Percentiles rank a stretch among this genome's conserved stretches.
phyloP scores from a whole-genome alignment of 1,140 invertebrate genomes.

The Drosophila athabasca region DNA sequence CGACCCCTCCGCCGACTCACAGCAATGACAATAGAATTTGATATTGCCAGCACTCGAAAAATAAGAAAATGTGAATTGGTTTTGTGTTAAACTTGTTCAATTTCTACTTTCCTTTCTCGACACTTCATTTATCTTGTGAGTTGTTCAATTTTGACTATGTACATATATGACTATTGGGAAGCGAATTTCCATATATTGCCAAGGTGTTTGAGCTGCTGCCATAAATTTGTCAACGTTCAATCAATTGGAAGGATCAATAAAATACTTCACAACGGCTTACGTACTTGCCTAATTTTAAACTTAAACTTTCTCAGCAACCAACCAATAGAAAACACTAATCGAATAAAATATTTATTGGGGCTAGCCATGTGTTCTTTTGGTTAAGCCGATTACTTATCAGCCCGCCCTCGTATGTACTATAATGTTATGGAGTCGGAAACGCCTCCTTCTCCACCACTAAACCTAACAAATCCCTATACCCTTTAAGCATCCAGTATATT shows the following conservation, averaged over 20 bases:
- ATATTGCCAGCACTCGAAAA: conserved; percentile 53
- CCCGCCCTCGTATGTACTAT: too few species aligned
- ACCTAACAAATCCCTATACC: too few species aligned
- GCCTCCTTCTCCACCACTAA: too few species aligned
- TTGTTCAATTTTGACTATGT: conserved; percentile 44
- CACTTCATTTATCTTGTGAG: conserved; percentile 69
- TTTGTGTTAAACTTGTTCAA: conserved; percentile 44
- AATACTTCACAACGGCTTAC: background rate
- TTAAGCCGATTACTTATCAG: too few species aligned
- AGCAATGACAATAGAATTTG: conserved; percentile 73
- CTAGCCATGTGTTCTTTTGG: too few species aligned
- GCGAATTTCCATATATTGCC: conserved; percentile 39
- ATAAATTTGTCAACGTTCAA: conserved; percentile 48
- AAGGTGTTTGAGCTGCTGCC: conserved; percentile 29
- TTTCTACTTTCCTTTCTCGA: conserved; percentile 33
- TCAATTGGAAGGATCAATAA: conserved; percentile 33
- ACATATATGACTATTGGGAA: conserved; percentile 18
- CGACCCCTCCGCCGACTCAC: conserved; percentile 4
- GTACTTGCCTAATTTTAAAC: too few species aligned
- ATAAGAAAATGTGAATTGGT: conserved; percentile 44
- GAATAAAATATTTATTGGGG: too few species aligned
- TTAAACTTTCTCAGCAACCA: too few species aligned
- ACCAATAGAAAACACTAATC: too few species aligned
- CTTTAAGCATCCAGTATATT: too few species aligned
- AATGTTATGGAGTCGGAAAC: too few species aligned